phyloP scores from a whole-genome alignment of 2,113 vertebrate genomes.

The Sceloporus undulatus region DNA sequence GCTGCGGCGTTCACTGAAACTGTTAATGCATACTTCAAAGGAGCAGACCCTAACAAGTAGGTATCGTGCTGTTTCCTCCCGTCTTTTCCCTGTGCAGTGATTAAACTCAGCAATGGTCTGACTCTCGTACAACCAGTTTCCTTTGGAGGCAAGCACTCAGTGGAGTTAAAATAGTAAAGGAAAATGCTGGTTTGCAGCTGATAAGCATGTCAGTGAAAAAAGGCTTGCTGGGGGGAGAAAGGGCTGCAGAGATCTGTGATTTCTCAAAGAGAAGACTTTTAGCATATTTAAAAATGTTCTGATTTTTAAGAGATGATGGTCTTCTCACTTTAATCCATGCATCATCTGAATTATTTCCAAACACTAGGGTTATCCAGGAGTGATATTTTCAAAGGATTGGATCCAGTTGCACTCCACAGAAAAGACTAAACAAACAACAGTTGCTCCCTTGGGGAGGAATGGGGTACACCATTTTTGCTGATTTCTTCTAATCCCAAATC shows the following conservation, averaged over 20 bases:
- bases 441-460: not conserved
- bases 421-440: not conserved
- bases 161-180: not conserved
- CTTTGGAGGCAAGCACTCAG: not conserved
- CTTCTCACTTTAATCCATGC: not conserved
- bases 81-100: not conserved
- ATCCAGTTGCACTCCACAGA: not conserved
- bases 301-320: not conserved
- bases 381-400: not conserved
- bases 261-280: not conserved
- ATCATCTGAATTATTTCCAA: not conserved
- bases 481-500: not conserved
- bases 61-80: slow-evolving; percentile 50
- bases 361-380: not conserved
- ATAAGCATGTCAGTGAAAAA: not conserved
- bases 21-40: slow-evolving; percentile 97
- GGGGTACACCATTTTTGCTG: not conserved
- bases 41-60: slow-evolving; percentile 97
- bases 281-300: not conserved
- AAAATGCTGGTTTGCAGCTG: not conserved
- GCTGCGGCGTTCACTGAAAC: slow-evolving; percentile 98
- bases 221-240: not conserved
- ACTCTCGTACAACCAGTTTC: not conserved
- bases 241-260: not conserved
- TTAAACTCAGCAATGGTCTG: not conserved